Percentiles rank a stretch among this genome's conserved stretches.
phyloP scores from a whole-genome alignment of 2,113 vertebrate genomes.

The Syngnathus floridae region DNA sequence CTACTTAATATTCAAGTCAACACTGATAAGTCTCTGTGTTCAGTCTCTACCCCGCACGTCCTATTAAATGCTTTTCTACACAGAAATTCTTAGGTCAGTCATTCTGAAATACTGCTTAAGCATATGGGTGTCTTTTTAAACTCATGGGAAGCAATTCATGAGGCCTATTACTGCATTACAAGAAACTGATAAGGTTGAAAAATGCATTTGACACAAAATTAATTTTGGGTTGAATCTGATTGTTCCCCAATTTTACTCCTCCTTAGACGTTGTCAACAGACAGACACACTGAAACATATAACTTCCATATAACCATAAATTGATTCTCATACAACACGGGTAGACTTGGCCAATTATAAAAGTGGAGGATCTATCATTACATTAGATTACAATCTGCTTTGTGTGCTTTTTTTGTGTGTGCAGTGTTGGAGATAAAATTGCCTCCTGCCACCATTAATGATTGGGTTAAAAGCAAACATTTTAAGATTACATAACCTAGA shows the following conservation, averaged over 20 bases:
- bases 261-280: neutral
- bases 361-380: neutral
- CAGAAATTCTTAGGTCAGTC: neutral
- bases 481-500: constrained; percentile 28
- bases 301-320: too few species aligned
- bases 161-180: neutral
- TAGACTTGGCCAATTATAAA: neutral
- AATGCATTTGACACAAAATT: neutral
- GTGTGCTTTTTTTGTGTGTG: neutral
- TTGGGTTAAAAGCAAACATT: constrained; percentile 16
- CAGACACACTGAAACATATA: neutral
- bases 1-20: constrained; percentile 13
- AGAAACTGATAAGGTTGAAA: neutral
- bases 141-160: neutral
- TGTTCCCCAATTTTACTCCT: neutral
- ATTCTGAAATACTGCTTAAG: neutral
- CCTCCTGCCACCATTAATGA: neutral
- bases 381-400: neutral
- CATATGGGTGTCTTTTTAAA: neutral
- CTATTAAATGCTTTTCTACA: neutral
- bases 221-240: neutral
- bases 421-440: neutral
- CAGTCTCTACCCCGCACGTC: neutral
- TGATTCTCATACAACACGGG: too few species aligned
- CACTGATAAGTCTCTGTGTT: constrained; percentile 17